These are phyloP conservation scores for Crocuta crocuta DNA, from an alignment of 2,113 vertebrate species.

Conservation along the genomic window DNA sequence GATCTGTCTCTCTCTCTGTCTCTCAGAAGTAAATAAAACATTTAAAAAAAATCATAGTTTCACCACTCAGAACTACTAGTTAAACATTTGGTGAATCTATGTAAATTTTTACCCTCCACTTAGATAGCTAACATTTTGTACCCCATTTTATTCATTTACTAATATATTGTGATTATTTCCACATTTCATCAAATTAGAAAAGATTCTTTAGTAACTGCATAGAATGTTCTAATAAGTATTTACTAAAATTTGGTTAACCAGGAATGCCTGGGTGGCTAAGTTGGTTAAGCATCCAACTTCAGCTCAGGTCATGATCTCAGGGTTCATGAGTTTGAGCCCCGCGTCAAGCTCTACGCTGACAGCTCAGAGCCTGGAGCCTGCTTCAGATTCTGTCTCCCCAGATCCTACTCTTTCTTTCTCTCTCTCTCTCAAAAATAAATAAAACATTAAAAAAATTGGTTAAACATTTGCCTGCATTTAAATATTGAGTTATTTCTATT, in stretches of 20 bases:
- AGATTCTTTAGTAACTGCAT: not conserved
- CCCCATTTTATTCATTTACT: not conserved
- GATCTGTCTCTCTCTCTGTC: too few relatives aligned
- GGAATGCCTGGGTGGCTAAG: too few relatives aligned
- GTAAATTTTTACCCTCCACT: not conserved
- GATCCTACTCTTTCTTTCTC: too few relatives aligned
- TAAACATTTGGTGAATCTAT: not conserved
- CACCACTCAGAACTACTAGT: not conserved
- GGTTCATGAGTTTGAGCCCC: too few relatives aligned
- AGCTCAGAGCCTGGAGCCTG: too few relatives aligned
- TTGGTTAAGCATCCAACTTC: too few relatives aligned
- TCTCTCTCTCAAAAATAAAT: too few relatives aligned
- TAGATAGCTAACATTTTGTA: not conserved
- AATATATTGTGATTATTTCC: not conserved
- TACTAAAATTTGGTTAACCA: constrained; percentile 34
- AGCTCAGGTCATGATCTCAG: too few relatives aligned
- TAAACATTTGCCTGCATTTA: not conserved
- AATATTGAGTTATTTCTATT: not conserved
- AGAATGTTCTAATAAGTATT: not conserved
- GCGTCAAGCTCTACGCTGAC: too few relatives aligned
- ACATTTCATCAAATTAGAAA: not conserved
- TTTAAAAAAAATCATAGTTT: not conserved
- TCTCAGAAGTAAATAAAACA: too few relatives aligned
- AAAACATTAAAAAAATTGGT: not conserved
- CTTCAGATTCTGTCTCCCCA: too few relatives aligned